Evolutionary conservation across 2,113 vertebrate species (phyloP).

Genomic region (Pardalotus punctatus): DNA sequence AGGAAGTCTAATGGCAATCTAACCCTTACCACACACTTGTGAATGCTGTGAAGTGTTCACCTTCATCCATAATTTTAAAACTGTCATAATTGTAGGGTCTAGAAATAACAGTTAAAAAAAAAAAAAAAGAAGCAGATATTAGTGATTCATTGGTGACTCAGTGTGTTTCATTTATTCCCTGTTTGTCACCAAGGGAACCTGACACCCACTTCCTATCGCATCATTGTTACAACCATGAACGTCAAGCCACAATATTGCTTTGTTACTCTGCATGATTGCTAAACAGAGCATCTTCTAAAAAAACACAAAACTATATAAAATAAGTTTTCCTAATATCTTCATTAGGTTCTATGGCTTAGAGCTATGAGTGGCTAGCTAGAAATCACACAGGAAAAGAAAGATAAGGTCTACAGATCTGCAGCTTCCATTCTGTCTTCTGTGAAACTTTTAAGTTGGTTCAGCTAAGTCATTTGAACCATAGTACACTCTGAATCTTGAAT

Average conservation of each 20-base stretch:
- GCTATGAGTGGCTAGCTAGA: neutral
- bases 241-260: constrained; percentile 59
- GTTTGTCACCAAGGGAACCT: constrained; percentile 68
- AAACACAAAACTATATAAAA: neutral
- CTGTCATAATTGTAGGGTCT: neutral
- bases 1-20: neutral
- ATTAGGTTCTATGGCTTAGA: neutral
- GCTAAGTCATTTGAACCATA: neutral
- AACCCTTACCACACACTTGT: neutral
- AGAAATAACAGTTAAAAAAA: constrained; percentile 53
- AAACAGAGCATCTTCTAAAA: neutral
- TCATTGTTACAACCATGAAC: constrained; percentile 35
- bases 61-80: neutral
- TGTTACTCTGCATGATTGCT: neutral
- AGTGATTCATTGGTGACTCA: constrained; percentile 75
- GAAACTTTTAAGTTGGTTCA: neutral
- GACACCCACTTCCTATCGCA: constrained; percentile 73
- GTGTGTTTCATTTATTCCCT: constrained; percentile 50
- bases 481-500: neutral
- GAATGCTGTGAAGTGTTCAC: neutral
- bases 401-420: neutral
- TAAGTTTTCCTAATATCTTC: neutral
- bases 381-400: neutral
- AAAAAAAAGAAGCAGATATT: constrained; percentile 44
- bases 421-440: neutral